Conservation (phyloP, 1,140 invertebrate species). For the Eupristina koningsbergeri region DNA sequence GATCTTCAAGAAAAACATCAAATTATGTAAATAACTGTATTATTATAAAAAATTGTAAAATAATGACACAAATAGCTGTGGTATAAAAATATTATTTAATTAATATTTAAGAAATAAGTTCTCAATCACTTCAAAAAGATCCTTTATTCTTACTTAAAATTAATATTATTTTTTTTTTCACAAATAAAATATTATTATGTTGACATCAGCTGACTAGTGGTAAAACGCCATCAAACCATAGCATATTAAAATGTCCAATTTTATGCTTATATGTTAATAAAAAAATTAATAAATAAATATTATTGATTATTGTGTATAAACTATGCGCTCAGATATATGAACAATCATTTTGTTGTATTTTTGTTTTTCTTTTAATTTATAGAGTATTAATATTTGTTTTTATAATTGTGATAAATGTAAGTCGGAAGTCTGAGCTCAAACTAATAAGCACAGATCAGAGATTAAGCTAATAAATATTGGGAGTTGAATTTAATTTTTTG, state of each 20-base stretch:
- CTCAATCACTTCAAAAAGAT: too few relatives aligned
- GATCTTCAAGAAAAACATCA: not conserved
- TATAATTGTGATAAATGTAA: too few relatives aligned
- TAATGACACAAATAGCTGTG: not conserved
- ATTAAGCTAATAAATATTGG: too few relatives aligned
- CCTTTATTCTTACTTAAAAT: too few relatives aligned
- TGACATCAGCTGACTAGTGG: not conserved
- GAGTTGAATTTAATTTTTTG: too few relatives aligned
- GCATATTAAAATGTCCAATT: not conserved
- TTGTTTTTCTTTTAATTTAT: too few relatives aligned
- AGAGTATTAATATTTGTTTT: too few relatives aligned
- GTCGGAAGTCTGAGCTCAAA: too few relatives aligned
- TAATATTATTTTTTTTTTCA: not conserved
- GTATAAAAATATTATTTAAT: not conserved
- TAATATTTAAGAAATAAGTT: not conserved
- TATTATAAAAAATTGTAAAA: not conserved
- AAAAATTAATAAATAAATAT: not conserved
- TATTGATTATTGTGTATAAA: not conserved
- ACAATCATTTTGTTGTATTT: not conserved
- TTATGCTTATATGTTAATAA: not conserved
- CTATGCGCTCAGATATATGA: not conserved
- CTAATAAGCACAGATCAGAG: too few relatives aligned
- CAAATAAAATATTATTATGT: not conserved
- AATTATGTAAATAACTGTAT: not conserved
- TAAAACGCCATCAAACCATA: not conserved